Conservation (phyloP, 2,797 vertebrate genomes). For the Tadarida brasiliensis region DNA sequence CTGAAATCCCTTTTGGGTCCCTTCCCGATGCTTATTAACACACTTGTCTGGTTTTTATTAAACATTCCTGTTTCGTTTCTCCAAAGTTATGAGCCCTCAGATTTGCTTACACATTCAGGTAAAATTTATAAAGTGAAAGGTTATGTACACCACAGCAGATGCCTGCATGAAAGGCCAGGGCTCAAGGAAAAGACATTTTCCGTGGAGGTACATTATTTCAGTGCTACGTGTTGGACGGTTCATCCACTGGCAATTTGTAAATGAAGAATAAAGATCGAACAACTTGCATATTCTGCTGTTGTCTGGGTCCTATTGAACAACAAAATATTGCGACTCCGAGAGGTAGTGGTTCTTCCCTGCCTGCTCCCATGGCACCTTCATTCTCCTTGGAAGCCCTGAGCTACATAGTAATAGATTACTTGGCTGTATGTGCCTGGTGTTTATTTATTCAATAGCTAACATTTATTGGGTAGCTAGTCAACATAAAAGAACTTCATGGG, state of each 20-base stretch:
- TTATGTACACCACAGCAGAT: conserved; percentile 33
- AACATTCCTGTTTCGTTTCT: conserved; percentile 50
- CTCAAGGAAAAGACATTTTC: conserved; percentile 39
- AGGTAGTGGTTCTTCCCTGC: background rate
- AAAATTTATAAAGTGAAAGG: conserved; percentile 22
- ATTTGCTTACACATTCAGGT: conserved; percentile 10
- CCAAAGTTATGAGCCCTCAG: background rate
- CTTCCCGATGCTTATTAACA: background rate
- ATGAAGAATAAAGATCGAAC: background rate
- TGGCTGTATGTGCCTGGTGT: background rate
- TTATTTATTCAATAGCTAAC: conserved; percentile 10
- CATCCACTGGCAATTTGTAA: background rate
- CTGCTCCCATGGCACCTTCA: background rate
- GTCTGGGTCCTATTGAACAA: background rate
- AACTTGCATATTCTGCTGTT: background rate
- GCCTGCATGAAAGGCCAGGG: background rate
- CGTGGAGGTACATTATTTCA: background rate
- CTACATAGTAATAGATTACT: background rate
- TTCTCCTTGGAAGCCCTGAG: background rate
- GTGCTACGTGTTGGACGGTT: background rate
- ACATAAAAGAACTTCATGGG: background rate
- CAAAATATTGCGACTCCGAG: background rate
- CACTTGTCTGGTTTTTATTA: conserved; percentile 40
- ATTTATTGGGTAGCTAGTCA: background rate
- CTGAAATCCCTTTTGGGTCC: background rate